phyloP scores from a whole-genome alignment of 2,113 vertebrate genomes.

The Melanotaenia duboulayi region DNA sequence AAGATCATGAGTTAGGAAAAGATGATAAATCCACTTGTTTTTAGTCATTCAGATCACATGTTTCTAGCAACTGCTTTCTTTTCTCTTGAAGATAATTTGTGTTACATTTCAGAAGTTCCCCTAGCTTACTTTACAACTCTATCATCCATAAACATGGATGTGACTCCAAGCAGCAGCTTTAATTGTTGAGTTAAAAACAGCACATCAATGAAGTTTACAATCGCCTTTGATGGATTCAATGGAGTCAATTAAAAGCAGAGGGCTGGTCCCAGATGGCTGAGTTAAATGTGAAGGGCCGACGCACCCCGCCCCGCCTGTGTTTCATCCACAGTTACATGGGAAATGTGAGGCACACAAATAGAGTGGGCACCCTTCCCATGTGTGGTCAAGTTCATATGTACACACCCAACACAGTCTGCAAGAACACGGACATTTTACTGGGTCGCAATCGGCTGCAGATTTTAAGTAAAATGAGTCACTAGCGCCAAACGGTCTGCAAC shows the following conservation, averaged over 20 bases:
- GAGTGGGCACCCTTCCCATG: conserved; percentile 70
- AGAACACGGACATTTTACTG: conserved; percentile 45
- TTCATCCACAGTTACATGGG: conserved; percentile 67
- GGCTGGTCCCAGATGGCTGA: conserved; percentile 55
- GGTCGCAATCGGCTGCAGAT: conserved; percentile 57
- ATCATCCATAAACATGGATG: neutral
- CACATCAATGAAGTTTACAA: conserved; percentile 38
- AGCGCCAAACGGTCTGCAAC: conserved; percentile 12
- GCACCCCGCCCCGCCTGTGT: conserved; percentile 50
- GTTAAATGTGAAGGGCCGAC: conserved; percentile 42
- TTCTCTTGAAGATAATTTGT: conserved; percentile 4
- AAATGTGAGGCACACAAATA: conserved; percentile 77
- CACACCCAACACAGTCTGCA: conserved; percentile 71
- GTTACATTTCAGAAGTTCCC: neutral
- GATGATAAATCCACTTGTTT: conserved; percentile 11
- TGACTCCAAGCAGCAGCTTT: conserved; percentile 26
- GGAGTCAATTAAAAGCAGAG: conserved; percentile 48
- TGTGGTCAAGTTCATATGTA: conserved; percentile 68
- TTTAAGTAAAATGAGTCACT: conserved; percentile 54
- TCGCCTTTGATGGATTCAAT: conserved; percentile 45
- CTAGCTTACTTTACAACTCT: neutral
- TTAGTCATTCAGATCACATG: conserved; percentile 7
- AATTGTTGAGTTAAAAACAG: conserved; percentile 39
- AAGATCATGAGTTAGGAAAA: conserved; percentile 1
- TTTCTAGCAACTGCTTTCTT: conserved; percentile 9